Evolutionary conservation across 2,888 invertebrate species (phyloP).

Genomic region (Chydorus sphaericus): DNA sequence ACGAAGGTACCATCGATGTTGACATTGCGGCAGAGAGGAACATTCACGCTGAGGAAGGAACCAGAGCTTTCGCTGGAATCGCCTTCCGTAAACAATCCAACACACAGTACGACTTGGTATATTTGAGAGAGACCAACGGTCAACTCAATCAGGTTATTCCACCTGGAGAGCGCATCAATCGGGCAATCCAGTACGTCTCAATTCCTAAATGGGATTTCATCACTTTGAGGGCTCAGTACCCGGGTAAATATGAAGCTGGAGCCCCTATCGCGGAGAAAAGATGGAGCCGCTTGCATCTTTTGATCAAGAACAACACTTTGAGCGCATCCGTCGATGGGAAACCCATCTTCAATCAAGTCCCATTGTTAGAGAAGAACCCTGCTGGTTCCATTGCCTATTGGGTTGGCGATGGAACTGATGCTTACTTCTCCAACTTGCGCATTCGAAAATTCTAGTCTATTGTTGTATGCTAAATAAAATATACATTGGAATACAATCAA

Average conservation of each 20-base stretch:
- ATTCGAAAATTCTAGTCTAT: not conserved
- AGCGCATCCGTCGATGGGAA: not conserved
- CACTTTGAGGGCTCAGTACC: not conserved
- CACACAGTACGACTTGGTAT: not conserved
- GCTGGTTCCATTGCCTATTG: not conserved
- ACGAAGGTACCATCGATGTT: constrained; percentile 1
- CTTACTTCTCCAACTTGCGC: not conserved
- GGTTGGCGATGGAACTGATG: not conserved
- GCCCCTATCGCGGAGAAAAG: not conserved
- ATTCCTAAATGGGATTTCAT: not conserved
- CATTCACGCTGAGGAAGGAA: not conserved
- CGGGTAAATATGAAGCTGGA: not conserved
- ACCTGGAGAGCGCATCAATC: not conserved
- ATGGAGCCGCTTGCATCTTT: not conserved
- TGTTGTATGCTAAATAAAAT: no score
- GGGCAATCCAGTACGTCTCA: not conserved
- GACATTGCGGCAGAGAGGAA: not conserved
- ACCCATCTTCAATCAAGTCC: not conserved
- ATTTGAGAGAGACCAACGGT: not conserved
- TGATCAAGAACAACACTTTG: not conserved
- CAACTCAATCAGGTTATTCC: not conserved
- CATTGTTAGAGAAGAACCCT: not conserved
- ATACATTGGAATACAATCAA: no score
- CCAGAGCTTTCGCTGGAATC: not conserved
- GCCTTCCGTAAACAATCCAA: not conserved